Evolutionary conservation across 2,797 vertebrate genomes (phyloP), one percentile per base, ranked within the genome.

Genomic region (Benthosema pterotum): DNA sequence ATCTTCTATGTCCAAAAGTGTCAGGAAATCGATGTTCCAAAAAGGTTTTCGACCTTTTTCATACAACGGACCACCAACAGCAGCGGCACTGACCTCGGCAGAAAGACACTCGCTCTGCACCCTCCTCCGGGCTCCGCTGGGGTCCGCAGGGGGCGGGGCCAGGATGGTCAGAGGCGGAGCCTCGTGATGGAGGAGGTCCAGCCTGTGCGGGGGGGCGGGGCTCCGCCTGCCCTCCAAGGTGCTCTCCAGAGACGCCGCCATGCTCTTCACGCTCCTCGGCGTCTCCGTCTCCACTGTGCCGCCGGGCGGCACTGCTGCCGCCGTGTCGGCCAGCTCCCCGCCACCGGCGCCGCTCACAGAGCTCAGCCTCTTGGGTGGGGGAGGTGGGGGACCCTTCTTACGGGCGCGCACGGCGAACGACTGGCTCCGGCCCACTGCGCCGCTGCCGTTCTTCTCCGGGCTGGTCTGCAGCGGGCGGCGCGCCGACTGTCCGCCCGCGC

Each of bases 311-410:
- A 75, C 65, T 1, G 16, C 16, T 25, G 5, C 0, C 8, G 17
- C 18, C 8, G 17, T 11, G 19, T 87, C 85, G 1, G 83, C 82
- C 16, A 82, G 68, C 69, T 91, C 90, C 0, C 73, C 79, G 1
- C 88, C 85, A 1, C 88, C 85, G 51, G 72, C 75, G 51, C 71
- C 86, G 79, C 86, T 95, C 56, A 97, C 96, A 0, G 97, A 98
- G 83, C 97, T 98, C 72, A 98, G 93, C 25, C 97, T 94, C 74
- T 98, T 98, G 0, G 97, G 96, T 0, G 96, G 97, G 0, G 96
- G 94, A 0, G 96, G 96, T 0, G 96, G 97, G 0, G 97, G 97
- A 0, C 96, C 97, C 75, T 97, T 98, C 52, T 91, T 95, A 0
- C 95, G 92, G 48, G 96, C 93, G 0, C 97, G 94, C 51, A 98